These are phyloP conservation scores for Phacellophora camtschatica DNA, from an alignment of 30 jellyfish, hydroid and myxozoan species.

Conservation along the genomic window DNA sequence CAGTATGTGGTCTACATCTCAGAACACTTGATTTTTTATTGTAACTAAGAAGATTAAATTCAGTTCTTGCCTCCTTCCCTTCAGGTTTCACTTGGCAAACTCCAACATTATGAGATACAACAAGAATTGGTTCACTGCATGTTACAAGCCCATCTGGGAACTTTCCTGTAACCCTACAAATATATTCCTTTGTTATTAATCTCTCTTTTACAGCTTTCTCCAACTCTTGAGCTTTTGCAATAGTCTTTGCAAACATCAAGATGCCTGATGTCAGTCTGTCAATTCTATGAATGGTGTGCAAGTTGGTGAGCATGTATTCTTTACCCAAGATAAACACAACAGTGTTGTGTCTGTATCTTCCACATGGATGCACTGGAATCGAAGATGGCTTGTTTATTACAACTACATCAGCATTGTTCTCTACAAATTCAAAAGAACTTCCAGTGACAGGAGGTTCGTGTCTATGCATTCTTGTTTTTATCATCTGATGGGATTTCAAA, in stretches of 20 bases:
- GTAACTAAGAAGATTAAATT: slow-evolving; percentile 38
- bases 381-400: slow-evolving; percentile 92
- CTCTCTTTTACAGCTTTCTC: slow-evolving; percentile 84
- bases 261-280: slow-evolving; percentile 97
- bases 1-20: slow-evolving; percentile 83
- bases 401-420: slow-evolving; percentile 71
- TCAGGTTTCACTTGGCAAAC: slow-evolving; percentile 81
- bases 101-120: slow-evolving; percentile 93
- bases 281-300: slow-evolving; percentile 92
- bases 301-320: slow-evolving; percentile 65
- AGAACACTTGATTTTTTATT: slow-evolving; percentile 84
- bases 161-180: slow-evolving; percentile 88
- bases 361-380: slow-evolving; percentile 99
- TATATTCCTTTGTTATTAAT: slow-evolving; percentile 75
- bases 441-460: slow-evolving; percentile 94
- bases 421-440: slow-evolving; percentile 69
- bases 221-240: slow-evolving; percentile 89
- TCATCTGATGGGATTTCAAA: slow-evolving; percentile 66
- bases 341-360: slow-evolving; percentile 94
- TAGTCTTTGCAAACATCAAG: slow-evolving; percentile 87
- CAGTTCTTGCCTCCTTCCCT: slow-evolving; percentile 87
- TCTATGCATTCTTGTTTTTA: slow-evolving; percentile 82
- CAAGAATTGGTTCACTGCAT: slow-evolving; percentile 76
- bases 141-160: slow-evolving; percentile 75
- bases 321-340: slow-evolving; percentile 82